Evolutionary conservation across 2,888 invertebrate genomes (phyloP).

Genomic region (Drosophila suboccidentalis): DNA sequence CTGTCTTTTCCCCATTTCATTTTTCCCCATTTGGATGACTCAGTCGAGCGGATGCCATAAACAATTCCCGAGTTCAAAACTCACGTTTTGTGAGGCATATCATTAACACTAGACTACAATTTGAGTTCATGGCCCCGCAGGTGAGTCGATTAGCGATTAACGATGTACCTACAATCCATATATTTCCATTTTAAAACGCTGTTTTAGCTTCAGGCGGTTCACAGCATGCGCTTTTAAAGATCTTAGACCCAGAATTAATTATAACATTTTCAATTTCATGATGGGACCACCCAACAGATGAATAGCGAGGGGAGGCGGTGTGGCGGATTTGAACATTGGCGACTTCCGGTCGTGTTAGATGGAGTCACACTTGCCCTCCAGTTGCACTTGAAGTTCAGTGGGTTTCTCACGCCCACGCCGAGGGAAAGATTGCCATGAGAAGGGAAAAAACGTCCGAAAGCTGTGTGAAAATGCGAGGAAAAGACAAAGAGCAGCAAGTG

Average conservation of each 20-base stretch:
- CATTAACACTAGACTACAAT: conserved; percentile 37
- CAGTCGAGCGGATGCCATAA: conserved; percentile 71
- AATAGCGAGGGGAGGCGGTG: not conserved
- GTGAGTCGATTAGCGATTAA: conserved; percentile 28
- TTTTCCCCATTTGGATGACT: conserved; percentile 38
- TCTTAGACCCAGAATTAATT: conserved; percentile 29
- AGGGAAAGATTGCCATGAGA: conserved; percentile 61
- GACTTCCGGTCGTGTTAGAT: conserved; percentile 70
- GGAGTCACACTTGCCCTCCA: conserved; percentile 32
- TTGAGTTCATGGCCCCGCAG: conserved; percentile 23
- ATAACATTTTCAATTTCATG: conserved; percentile 26
- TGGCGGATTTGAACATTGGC: conserved; percentile 40
- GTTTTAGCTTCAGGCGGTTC: conserved; percentile 58
- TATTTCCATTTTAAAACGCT: conserved; percentile 19
- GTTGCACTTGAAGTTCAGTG: conserved; percentile 68
- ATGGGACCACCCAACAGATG: conserved; percentile 42
- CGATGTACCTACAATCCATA: conserved; percentile 23
- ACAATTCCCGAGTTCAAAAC: conserved; percentile 44
- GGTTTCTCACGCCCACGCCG: conserved; percentile 76
- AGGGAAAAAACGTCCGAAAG: conserved; percentile 61
- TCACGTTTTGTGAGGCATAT: conserved; percentile 38
- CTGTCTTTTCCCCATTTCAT: not conserved
- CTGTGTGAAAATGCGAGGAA: conserved; percentile 57
- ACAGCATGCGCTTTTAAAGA: conserved; percentile 37
- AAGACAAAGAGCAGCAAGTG: conserved; percentile 32